Conservation (phyloP, 1,140 invertebrate genomes). For the Uloborus diversus region DNA sequence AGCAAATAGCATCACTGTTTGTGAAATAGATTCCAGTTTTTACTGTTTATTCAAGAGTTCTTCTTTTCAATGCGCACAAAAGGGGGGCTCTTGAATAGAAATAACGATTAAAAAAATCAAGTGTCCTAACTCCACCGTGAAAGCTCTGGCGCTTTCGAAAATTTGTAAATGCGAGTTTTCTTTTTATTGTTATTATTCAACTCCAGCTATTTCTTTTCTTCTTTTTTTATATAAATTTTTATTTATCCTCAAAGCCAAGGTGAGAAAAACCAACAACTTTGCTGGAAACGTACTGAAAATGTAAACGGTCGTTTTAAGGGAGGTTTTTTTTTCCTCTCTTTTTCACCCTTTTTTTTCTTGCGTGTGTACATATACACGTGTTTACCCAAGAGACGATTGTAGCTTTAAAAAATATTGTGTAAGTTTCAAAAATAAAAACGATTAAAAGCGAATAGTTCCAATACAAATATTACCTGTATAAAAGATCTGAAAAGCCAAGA, state of each 20-base stretch:
- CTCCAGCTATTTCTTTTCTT: background rate
- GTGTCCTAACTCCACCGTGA: background rate
- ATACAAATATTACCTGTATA: background rate
- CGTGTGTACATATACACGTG: background rate
- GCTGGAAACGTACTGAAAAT: background rate
- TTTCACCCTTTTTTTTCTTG: background rate
- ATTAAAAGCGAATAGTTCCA: background rate
- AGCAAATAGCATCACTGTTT: constrained; percentile 11
- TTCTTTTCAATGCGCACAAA: background rate
- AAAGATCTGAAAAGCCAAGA: constrained; percentile 5
- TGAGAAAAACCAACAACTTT: background rate
- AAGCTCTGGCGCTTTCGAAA: background rate
- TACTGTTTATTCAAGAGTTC: constrained; percentile 1
- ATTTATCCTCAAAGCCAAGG: background rate
- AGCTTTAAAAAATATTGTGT: background rate
- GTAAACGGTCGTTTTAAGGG: background rate
- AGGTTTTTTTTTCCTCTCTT: background rate
- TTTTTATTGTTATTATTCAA: constrained; percentile 4
- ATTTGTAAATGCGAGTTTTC: constrained; percentile 1
- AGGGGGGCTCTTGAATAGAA: background rate
- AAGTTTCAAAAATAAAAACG: background rate
- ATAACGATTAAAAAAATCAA: constrained; percentile 1
- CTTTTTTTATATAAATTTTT: background rate
- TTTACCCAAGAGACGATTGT: background rate
- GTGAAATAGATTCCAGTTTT: constrained; percentile 9